Evolutionary conservation across 1,140 invertebrate species (phyloP).

Genomic region (Calosoma granatense): DNA sequence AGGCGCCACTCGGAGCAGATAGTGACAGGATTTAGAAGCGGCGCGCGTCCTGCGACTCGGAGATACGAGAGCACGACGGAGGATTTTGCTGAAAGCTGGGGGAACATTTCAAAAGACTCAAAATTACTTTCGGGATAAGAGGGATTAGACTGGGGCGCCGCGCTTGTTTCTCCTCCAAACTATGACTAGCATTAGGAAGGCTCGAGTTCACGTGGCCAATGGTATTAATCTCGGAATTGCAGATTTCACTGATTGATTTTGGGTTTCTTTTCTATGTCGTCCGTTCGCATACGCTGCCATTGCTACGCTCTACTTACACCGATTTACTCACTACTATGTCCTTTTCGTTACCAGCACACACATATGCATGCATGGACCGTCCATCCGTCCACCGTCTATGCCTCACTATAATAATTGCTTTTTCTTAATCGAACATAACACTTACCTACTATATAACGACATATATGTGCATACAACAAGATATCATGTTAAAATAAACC

Average conservation of each 20-base stretch:
- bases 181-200: conserved; percentile 28
- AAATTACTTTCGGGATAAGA: conserved; percentile 38
- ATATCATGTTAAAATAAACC: no score
- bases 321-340: background rate
- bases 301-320: background rate
- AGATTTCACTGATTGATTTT: conserved; percentile 27
- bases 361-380: background rate
- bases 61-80: conserved; percentile 28
- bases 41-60: conserved; percentile 22
- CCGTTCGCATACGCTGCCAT: background rate
- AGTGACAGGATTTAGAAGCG: conserved; percentile 12
- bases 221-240: conserved; percentile 26
- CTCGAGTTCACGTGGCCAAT: conserved; percentile 28
- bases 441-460: no score
- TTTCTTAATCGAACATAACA: background rate
- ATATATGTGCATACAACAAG: no score
- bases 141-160: conserved; percentile 32
- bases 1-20: background rate
- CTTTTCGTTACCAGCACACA: background rate
- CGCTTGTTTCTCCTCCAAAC: conserved; percentile 27
- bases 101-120: conserved; percentile 37
- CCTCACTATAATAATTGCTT: no score
- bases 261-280: conserved; percentile 4
- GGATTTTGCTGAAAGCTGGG: conserved; percentile 33
- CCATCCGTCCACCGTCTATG: no score